Base-by-base conservation (phyloP, 2,797 vertebrate species). In the Lepilemur septentrionalis region DNA sequence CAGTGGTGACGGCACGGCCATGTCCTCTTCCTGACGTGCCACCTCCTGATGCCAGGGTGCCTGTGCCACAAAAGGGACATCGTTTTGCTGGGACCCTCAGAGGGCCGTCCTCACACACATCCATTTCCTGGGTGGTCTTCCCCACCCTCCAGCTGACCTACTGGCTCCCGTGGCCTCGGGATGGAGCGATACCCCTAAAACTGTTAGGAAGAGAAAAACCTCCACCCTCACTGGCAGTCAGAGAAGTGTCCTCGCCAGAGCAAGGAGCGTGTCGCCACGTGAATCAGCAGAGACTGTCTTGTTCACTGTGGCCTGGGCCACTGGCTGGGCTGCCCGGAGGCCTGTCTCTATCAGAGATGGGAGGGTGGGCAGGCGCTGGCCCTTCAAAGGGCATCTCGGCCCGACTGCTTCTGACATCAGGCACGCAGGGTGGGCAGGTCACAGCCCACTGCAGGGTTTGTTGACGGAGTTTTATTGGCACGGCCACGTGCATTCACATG, bases 401-500 rank as follows among this genome's bases (percentile, higher is more conserved):
- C 48, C 22, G 12, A 14, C 46, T 23, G 48, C 75, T 46, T 73
- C 30, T 78, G 22, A 43, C 30, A 5, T 55, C 22, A 14, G 12
- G 12, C 30, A 4, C 28, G 35, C 5, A 4, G 9, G 20, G 52
- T 50, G 46, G 13, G 52, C 38, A 25, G 63, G 9, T 11, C 23
- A 35, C 20, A 22, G 12, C 30, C 50, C 4, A 1, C 38, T 0
- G 4, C 82, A 9, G 50, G 82, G 10, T 9, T 32, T 59, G 41
- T 59, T 52, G 35, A 52, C 3, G 17, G 46, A 32, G 32, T 69
- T 57, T 20, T 25, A 13, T 48, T 43, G 43, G 83, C 30, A n/a
- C 2, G 7, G 57, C 59, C 32, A 0, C 0, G 1, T 12, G 18
- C 11, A 0, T 2, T 30, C n/a, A 17, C 8, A 30, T 7, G 20